phyloP scores from a whole-genome alignment of 64 coral and sea anemone genomes.

The Astreopora myriophthalma region DNA sequence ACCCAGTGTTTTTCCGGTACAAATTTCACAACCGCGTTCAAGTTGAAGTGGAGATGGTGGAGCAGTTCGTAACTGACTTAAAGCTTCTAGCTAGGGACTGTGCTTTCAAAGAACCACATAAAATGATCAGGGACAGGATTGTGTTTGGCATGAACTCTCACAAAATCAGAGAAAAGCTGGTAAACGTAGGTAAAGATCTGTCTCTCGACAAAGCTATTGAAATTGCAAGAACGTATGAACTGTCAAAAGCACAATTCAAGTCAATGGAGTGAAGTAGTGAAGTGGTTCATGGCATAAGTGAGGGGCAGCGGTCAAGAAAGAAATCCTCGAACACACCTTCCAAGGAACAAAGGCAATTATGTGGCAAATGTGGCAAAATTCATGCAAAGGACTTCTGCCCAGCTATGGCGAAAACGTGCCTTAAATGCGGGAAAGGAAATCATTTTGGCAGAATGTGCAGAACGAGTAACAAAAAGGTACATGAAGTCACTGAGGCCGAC shows the following conservation, averaged over 20 bases:
- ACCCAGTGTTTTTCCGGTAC: slow-evolving; percentile 19
- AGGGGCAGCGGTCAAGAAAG: not conserved
- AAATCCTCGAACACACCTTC: too few species aligned
- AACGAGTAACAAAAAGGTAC: not conserved
- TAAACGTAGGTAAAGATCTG: slow-evolving; percentile 21
- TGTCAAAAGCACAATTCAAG: slow-evolving; percentile 47
- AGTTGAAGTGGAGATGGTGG: slow-evolving; percentile 13
- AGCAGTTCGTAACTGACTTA: slow-evolving; percentile 47
- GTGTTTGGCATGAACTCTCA: not conserved
- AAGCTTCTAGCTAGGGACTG: slow-evolving; percentile 30
- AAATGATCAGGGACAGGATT: slow-evolving; percentile 49
- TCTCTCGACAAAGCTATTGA: slow-evolving; percentile 12
- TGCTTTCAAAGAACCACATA: not conserved
- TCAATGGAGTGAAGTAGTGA: not conserved
- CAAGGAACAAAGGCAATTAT: not conserved
- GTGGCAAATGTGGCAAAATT: not conserved
- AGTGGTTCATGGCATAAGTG: not conserved
- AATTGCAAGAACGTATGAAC: slow-evolving; percentile 29
- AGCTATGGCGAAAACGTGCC: slow-evolving; percentile 43
- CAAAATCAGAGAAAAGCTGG: slow-evolving; percentile 22
- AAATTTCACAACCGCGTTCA: slow-evolving; percentile 47
- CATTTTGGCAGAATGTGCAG: slow-evolving; percentile 40
- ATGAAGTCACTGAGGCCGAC: not conserved
- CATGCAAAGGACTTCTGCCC: not conserved
- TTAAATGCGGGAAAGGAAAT: slow-evolving; percentile 19